phyloP scores from a whole-genome alignment of 2,888 invertebrate genomes.

The Disparrhopalites patrizii region DNA sequence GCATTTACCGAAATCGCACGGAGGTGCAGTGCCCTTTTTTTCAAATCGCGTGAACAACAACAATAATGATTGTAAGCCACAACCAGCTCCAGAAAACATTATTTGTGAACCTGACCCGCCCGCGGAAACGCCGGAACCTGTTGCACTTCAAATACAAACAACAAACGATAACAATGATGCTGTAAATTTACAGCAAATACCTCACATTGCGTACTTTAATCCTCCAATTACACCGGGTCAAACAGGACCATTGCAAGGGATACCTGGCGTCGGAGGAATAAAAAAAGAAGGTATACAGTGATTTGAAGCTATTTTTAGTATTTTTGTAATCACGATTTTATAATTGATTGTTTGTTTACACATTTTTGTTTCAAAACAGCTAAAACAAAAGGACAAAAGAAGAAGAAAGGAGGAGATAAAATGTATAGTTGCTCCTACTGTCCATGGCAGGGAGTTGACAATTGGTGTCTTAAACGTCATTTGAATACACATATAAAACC shows the following conservation, averaged over 20 bases:
- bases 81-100: constrained; percentile 9
- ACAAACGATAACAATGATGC: constrained; percentile 48
- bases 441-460: constrained; percentile 77
- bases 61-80: constrained; percentile 24
- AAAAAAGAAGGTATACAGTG: constrained; percentile 41
- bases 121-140: constrained; percentile 28
- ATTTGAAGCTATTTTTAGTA: background rate
- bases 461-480: constrained; percentile 89
- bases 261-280: constrained; percentile 42
- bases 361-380: constrained; percentile 20
- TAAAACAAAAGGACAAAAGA: constrained; percentile 50
- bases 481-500: constrained; percentile 90
- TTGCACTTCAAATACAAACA: constrained; percentile 35
- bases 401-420: constrained; percentile 60
- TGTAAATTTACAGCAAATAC: constrained; percentile 39
- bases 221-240: constrained; percentile 40
- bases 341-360: background rate
- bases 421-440: constrained; percentile 84
- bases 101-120: constrained; percentile 28
- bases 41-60: constrained; percentile 16
- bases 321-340: background rate
- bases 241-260: constrained; percentile 42
- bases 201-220: constrained; percentile 46
- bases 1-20: constrained; percentile 51
- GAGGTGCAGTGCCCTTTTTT: constrained; percentile 28